Base-by-base conservation (phyloP, 92 coral and sea anemone genomes). In the Plumapathes pennacea region DNA sequence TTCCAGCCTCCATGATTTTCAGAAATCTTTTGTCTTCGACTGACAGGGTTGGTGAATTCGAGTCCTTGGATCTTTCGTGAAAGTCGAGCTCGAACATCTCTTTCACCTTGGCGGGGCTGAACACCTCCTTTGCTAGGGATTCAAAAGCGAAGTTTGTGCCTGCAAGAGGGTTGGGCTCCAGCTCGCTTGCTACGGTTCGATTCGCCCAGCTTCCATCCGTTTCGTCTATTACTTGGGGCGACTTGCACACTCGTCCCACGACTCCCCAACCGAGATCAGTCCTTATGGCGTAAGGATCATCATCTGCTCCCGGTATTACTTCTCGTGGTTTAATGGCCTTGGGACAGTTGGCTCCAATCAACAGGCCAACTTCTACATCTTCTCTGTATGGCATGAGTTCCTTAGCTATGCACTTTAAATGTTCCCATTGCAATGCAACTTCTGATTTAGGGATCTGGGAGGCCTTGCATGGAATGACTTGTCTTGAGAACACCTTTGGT, bases 221-320 rank as follows among this genome's bases (percentile, higher is more conserved):
- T 7, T 31, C 44, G 12, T 22, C 31, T 0, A 17, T 46, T 10
- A 29, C 40, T 14, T 18, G 46, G 28, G 64, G 49, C 23, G 47
- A 13, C 32, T 61, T 49, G 32, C 82, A 61, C 3, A 75, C 73
- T 27, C 67, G 33, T 14, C 77, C 82, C 4, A 81, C 51, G 40
- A 81, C 69, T 10, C 81, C 87, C 77, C 87, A 81, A 40, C 81
- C 77, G 22, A 81, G 72, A 15, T 57, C 72, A 2, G 88, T 73
- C 25, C 46, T 43, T 1, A 65, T 69, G 4, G 68, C 79, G 20
- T 75, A 75, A 4, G 89, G 78, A 15, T 75, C 79, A 12, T 74
- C 1, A 8, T 67, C 72, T 1, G n/a, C 0, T 0, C 88, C 88
- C 0, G 82, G 82, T 34, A 80, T 65, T 3, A 64, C 65, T 15